Evolutionary conservation across 2,888 invertebrate genomes (phyloP), one percentile per base, ranked within the genome.

Genomic region (Boloria selene): DNA sequence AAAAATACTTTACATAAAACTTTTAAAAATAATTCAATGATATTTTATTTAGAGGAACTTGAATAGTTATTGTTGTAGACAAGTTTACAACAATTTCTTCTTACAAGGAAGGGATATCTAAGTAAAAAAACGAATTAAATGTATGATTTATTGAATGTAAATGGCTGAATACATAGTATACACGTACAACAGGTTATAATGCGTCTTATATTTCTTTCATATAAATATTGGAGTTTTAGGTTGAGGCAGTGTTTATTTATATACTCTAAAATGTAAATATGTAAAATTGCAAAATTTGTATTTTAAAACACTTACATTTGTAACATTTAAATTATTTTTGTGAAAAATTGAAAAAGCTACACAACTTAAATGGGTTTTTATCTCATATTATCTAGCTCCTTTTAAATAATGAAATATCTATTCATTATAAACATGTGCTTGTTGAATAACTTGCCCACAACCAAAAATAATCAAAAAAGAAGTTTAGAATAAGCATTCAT

Each of bases 401-500:
- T 13, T 22, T 56, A 45, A 45, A 22, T 56, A 45, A 22, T 45
- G 26, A 38, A 38, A 7, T 22, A n/a, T 4, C 26, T 13, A 10
- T 45, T 45, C 4, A 51, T 52, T 51, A 47, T 50, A 63, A 56
- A 56, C 1, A 51, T n/a, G 50, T 44, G 5, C 18, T 10, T 38
- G 10, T 38, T 38, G 10, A 7, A 22, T 18, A 18, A 52, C 31
- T 58, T 53, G 51, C 67, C 69, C 69, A 45, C 63, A 67, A 64
- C 64, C 58, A 7, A 67, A 59, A 13, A 59, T 17, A 70, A 62
- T 64, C 54, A 49, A 67, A 69, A 70, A 45, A n/a, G n/a, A 61
- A 51, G 61, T 53, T 56, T 64, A 31, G 61, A 59, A 70, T 60
- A 60, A 50, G 17, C 62, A 62, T 69, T 69, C 61, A 61, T 64